A percentile compares a stretch with the other conserved stretches of the same genome.
Evolutionary conservation across 2,888 invertebrate genomes (phyloP).

Genomic region (Orchesellides sinensis): DNA sequence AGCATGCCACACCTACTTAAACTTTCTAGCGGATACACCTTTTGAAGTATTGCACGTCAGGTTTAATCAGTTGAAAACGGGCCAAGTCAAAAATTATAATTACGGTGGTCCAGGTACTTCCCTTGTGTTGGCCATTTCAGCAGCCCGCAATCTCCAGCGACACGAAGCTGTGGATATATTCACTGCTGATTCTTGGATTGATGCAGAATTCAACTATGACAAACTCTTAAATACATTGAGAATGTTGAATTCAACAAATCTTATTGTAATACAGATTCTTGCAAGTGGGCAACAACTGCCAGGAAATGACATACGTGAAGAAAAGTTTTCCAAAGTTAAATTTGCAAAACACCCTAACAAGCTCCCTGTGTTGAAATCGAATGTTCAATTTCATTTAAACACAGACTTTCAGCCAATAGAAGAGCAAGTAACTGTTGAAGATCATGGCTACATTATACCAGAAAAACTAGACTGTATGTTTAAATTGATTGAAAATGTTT

Average conservation of each 20-base stretch:
- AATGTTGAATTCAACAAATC: not conserved
- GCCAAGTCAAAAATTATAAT: not conserved
- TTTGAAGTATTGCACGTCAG: not conserved
- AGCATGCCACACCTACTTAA: not conserved
- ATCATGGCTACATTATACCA: not conserved
- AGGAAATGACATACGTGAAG: not conserved
- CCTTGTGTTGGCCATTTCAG: not conserved
- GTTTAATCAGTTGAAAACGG: not conserved
- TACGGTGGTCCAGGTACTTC: not conserved
- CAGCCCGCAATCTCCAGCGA: not conserved
- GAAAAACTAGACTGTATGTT: not conserved
- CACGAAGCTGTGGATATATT: not conserved
- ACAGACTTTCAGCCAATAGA: not conserved
- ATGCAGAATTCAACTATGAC: not conserved
- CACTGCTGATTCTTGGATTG: not conserved
- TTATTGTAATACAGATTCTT: not conserved
- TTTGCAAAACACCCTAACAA: not conserved
- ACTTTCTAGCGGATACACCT: not conserved
- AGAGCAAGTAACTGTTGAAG: not conserved
- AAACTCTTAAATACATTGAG: not conserved
- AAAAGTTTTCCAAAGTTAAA: not conserved
- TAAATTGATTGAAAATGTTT: too few species aligned
- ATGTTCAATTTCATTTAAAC: not conserved
- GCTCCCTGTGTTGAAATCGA: not conserved
- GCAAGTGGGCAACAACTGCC: not conserved